Conservation (phyloP, 2,113 vertebrate species). For the Micronycteris hirsuta region DNA sequence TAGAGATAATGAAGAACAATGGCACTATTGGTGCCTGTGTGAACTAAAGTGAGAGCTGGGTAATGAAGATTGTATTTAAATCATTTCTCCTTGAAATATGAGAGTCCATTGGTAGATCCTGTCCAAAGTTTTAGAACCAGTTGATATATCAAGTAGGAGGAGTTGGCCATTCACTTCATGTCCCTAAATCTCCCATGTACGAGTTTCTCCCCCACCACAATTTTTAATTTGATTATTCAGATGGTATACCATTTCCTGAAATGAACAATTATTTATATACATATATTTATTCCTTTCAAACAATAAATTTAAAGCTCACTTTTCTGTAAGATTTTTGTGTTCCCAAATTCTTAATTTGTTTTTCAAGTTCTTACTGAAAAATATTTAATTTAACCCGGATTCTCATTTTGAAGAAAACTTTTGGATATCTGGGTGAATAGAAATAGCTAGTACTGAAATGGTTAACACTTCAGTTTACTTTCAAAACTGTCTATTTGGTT, state of each 20-base stretch:
- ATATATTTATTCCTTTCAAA: neutral
- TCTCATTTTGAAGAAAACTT: conserved; percentile 34
- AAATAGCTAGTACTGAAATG: neutral
- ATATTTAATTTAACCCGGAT: neutral
- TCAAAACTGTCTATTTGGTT: neutral
- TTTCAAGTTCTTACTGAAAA: conserved; percentile 37
- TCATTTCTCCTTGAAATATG: neutral
- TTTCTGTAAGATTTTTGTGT: conserved; percentile 45
- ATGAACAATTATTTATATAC: neutral
- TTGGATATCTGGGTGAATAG: neutral
- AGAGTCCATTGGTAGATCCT: neutral
- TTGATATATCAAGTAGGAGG: neutral
- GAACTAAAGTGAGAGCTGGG: neutral
- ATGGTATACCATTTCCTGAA: neutral
- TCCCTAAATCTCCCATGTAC: neutral
- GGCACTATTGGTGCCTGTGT: neutral
- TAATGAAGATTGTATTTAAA: neutral
- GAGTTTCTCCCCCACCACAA: neutral
- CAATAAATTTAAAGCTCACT: neutral
- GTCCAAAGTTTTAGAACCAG: neutral
- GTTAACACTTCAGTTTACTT: neutral
- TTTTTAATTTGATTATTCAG: neutral
- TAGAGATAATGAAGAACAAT: neutral
- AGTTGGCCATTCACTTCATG: neutral
- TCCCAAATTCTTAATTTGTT: conserved; percentile 3